A percentile compares a stretch with the other conserved stretches of the same genome.
phyloP scores from a whole-genome alignment of 2,888 invertebrate genomes.

The Caenorhabditis wallacei region DNA sequence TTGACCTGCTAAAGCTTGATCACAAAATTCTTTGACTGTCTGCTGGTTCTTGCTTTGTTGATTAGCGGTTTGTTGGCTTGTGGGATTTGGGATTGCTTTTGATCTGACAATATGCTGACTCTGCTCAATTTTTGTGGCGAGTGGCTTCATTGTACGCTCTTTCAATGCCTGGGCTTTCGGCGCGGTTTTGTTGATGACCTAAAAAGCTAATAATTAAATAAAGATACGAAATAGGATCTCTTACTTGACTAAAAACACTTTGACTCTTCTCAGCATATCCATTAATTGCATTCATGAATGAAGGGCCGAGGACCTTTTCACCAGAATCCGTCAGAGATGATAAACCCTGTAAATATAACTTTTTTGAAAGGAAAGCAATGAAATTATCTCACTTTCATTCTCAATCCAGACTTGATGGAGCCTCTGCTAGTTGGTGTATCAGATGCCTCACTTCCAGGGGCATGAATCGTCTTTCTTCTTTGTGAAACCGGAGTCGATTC shows the following conservation, averaged over 20 bases:
- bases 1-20: slow-evolving; percentile 90
- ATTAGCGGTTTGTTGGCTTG: slow-evolving; percentile 76
- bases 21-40: slow-evolving; percentile 82
- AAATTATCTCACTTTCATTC: slow-evolving; percentile 57
- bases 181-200: slow-evolving; percentile 79
- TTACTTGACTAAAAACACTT: slow-evolving; percentile 77
- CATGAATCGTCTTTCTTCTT: slow-evolving; percentile 62
- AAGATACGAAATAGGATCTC: background rate
- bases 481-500: slow-evolving; percentile 76
- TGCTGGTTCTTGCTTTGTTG: slow-evolving; percentile 83
- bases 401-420: slow-evolving; percentile 61
- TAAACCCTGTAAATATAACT: slow-evolving; percentile 59
- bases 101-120: slow-evolving; percentile 79
- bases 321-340: slow-evolving; percentile 76
- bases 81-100: slow-evolving; percentile 67
- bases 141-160: slow-evolving; percentile 81
- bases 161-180: slow-evolving; percentile 82
- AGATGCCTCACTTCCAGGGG: slow-evolving; percentile 41
- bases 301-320: slow-evolving; percentile 80
- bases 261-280: slow-evolving; percentile 83
- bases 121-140: slow-evolving; percentile 80
- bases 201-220: background rate
- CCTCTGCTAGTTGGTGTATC: slow-evolving; percentile 70
- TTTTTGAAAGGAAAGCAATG: too few species aligned
- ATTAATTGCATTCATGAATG: slow-evolving; percentile 80